Base-by-base conservation (phyloP, 2,113 vertebrate genomes). In the Marmota flaviventris region DNA sequence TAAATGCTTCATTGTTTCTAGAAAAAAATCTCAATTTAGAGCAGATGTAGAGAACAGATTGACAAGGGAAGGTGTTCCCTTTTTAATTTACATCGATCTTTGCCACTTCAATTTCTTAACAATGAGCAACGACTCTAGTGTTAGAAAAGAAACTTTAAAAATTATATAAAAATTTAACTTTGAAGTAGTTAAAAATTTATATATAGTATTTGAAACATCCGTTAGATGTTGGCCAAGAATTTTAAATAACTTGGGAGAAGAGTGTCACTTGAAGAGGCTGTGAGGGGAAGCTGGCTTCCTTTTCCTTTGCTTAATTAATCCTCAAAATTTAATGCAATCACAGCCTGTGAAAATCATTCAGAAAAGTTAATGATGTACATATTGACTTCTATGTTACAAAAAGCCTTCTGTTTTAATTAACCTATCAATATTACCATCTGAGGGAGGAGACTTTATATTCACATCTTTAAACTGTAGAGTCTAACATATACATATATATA, bases 371-470 rank as follows among this genome's bases (percentile, higher is more conserved):
- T 27, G 27, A 76, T 90, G 17, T 83, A 95, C 11, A 4, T 82
- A 87, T 89, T 95, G 93, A 91, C 70, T 94, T 89, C n/a, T 72
- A 34, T 14, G 94, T 83, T 61, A 97, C 58, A 75, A 45, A 72
- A 94, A 89, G n/a, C 16, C 63, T 92, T 69, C 61, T 32, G 37
- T 79, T 72, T 86, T 89, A 93, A 85, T 92, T 82, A 93, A 32
- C 45, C 39, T 93, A 91, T 84, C 58, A 87, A 16, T 93, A 22
- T 93, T 85, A 63, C 45, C 51, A n/a, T 83, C 53, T 94, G 69
- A 83, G 51, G 5, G 45, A 45, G 63, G 10, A 85, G 67, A 77
- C 18, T 82, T 90, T 76, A 37, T 91, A 58, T 85, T 92, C 85
- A 76, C 5, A 94, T 76, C 51, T 81, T 75, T 53, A 93, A 65